Conservation (phyloP, 2,113 vertebrate genomes). For the Dicrurus megarhynchus region DNA sequence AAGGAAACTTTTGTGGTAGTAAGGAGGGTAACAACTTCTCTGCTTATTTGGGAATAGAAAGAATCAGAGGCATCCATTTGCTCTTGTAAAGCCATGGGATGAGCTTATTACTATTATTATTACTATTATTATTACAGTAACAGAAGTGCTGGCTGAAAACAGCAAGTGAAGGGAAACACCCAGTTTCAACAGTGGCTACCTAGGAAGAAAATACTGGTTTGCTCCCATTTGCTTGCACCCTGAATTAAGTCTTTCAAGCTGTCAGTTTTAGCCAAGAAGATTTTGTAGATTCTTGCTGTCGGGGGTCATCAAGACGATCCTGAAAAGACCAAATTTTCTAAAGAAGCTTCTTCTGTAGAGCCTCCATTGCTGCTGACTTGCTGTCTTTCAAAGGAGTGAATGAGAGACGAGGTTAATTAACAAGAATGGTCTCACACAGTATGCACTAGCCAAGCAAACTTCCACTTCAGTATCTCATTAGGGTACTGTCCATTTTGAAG, state of each 20-base stretch:
- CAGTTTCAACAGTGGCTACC: neutral
- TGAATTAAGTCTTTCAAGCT: neutral
- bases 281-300: neutral
- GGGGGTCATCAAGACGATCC: neutral
- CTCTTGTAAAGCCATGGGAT: neutral
- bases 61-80: neutral
- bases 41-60: slow-evolving; percentile 2
- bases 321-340: neutral
- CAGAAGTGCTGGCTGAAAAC: neutral
- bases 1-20: neutral
- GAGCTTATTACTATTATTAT: neutral
- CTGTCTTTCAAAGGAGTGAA: neutral
- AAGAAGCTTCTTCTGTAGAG: neutral
- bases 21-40: neutral
- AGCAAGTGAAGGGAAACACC: slow-evolving; percentile 16
- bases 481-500: neutral
- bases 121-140: neutral
- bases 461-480: neutral
- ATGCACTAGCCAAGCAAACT: neutral
- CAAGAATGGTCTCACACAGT: neutral
- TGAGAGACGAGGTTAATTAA: neutral
- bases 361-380: neutral
- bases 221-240: neutral
- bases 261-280: neutral
- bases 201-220: neutral